Base-by-base conservation (phyloP, 1,140 invertebrate species). In the Heliconius eleuchia region DNA sequence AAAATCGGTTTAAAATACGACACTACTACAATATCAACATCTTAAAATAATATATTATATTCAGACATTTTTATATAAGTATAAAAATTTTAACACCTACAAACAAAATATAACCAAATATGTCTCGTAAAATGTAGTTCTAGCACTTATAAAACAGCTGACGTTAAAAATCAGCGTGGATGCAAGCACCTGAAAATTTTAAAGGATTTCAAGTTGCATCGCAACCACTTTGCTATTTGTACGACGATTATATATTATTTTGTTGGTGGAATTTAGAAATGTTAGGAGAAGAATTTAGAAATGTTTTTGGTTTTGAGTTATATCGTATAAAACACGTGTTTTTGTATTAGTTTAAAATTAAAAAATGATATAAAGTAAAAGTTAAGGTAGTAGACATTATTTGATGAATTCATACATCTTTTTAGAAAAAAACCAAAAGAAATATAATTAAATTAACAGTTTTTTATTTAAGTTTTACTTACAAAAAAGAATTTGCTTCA, bases 91-190 rank as follows among this genome's bases (percentile, higher is more conserved):
- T 11, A 60, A 23, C 19, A 27, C 13, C 13, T 2, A 8, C 60
- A 66, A 27, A 66, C n/a, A 30, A 66, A 66, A 66, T 55, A 55
- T 57, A 66, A 66, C 27, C 39, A 73, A 73, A 73, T 37, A 73
- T 2, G n/a, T 27, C 11, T 73, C 6, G 16, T 23, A 73, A 73
- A 46, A 74, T 52, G 55, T 52, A 46, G 16, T 57, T 52, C 52
- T 18, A 34, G n/a, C 60, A 30, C 11, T 66, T 66, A 66, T 27
- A 30, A 23, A 66, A 66, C 27, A 30, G 60, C 60, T 66, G 60
- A 66, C 60, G 60, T 66, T 30, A 30, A 66, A 57, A 50, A 76
- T 71, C 70, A 73, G 72, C 46, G 72, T n/a, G 34, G 75, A 76
- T 23, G 27, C 60, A 46, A 66, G 66, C 27, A 66, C 23, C 27